Conservation (phyloP, 2,888 invertebrate species). For the Rhogogaster chlorosoma region DNA sequence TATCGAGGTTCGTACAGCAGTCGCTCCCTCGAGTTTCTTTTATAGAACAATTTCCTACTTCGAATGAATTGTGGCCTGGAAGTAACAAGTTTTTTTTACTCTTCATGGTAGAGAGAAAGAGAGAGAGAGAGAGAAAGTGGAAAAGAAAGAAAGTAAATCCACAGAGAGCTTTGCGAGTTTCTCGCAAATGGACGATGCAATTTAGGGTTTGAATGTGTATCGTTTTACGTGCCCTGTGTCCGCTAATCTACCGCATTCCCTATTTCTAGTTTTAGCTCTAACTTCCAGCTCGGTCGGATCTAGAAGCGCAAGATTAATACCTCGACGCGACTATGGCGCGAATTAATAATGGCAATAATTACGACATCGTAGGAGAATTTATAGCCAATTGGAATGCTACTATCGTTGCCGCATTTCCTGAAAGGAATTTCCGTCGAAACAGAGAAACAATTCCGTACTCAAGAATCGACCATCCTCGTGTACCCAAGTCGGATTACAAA, state of each 20-base stretch:
- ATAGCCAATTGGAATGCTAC: conserved; percentile 5
- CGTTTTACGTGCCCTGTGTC: conserved; percentile 15
- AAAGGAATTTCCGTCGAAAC: neutral
- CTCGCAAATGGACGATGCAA: conserved; percentile 42
- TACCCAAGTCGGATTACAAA: neutral
- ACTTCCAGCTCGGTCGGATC: neutral
- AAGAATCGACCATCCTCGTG: neutral
- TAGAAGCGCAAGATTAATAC: conserved; percentile 20
- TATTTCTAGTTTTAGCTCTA: conserved; percentile 12
- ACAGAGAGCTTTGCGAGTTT: neutral
- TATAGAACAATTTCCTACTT: conserved; percentile 34
- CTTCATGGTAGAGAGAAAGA: neutral
- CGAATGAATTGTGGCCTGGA: conserved; percentile 1
- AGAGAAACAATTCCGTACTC: conserved; percentile 3
- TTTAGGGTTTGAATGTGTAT: conserved; percentile 24
- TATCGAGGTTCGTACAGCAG: neutral
- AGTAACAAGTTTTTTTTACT: neutral
- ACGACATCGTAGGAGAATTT: conserved; percentile 6
- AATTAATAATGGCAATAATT: conserved; percentile 40
- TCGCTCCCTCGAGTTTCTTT: neutral
- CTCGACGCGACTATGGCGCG: neutral
- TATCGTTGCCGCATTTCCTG: neutral
- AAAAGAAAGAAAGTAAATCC: neutral
- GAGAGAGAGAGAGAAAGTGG: neutral
- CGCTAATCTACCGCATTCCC: conserved; percentile 37